Conservation (phyloP, 2,888 invertebrate genomes). For the Synanthedon tipuliformis region DNA sequence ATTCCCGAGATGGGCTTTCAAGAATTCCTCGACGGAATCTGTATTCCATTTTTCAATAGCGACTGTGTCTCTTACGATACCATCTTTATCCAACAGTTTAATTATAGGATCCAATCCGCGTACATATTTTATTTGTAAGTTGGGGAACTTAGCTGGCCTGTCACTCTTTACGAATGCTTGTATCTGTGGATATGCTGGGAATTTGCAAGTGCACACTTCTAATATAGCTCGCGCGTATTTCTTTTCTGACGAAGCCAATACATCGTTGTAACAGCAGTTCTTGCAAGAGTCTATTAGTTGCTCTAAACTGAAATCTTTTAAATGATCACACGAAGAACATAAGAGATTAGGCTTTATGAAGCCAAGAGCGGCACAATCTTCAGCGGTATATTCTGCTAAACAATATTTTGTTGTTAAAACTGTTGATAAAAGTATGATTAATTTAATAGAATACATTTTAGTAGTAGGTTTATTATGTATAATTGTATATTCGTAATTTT, state of each 20-base stretch:
- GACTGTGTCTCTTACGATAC: slow-evolving; percentile 86
- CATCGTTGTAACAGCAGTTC: slow-evolving; percentile 85
- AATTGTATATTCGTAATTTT: too few relatives aligned
- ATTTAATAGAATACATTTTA: too few relatives aligned
- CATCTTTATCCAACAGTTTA: slow-evolving; percentile 86
- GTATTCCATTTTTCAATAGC: slow-evolving; percentile 99
- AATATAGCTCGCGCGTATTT: slow-evolving; percentile 91
- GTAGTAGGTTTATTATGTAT: too few relatives aligned
- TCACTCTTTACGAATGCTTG: slow-evolving; percentile 98
- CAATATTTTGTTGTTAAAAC: neutral
- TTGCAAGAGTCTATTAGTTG: slow-evolving; percentile 77
- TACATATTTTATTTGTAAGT: slow-evolving; percentile 91
- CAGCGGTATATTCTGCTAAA: slow-evolving; percentile 74
- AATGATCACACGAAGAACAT: slow-evolving; percentile 89
- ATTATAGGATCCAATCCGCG: slow-evolving; percentile 95
- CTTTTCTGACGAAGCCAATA: slow-evolving; percentile 73
- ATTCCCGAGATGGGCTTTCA: slow-evolving; percentile 85
- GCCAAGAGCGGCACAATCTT: slow-evolving; percentile 87
- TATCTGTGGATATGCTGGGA: slow-evolving; percentile 97
- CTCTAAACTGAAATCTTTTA: slow-evolving; percentile 80
- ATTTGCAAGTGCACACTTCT: slow-evolving; percentile 98
- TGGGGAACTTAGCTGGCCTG: slow-evolving; percentile 88
- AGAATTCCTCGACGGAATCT: slow-evolving; percentile 96
- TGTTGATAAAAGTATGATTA: too few relatives aligned
- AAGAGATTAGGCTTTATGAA: slow-evolving; percentile 87